phyloP scores from a whole-genome alignment of 1,140 invertebrate species.

The Drosophila asahinai region DNA sequence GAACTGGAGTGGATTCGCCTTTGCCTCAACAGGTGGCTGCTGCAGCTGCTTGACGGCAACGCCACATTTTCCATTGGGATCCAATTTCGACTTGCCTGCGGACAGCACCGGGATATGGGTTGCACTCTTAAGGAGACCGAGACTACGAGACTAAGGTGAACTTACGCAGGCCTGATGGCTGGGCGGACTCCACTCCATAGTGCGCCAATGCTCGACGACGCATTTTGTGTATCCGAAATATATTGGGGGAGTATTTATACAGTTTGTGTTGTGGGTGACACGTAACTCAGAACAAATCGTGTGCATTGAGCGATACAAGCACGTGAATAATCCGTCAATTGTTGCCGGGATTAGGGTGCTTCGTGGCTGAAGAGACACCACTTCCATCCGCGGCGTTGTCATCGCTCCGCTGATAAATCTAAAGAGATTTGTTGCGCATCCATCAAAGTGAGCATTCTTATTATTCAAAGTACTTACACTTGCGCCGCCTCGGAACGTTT shows the following conservation, averaged over 20 bases:
- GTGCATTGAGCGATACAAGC: slow-evolving; percentile 18
- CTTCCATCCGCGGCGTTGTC: slow-evolving; percentile 26
- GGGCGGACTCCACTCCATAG: background rate
- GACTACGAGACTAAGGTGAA: background rate
- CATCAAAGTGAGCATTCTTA: slow-evolving; percentile 82
- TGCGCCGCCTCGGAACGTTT: slow-evolving; percentile 34
- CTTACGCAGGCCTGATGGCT: slow-evolving; percentile 22
- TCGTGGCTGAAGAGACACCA: background rate
- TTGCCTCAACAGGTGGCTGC: slow-evolving; percentile 21
- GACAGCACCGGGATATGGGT: too few species aligned
- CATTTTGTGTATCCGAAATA: slow-evolving; percentile 43
- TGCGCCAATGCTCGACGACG: slow-evolving; percentile 18
- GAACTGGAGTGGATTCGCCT: slow-evolving; percentile 7
- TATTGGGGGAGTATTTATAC: slow-evolving; percentile 23
- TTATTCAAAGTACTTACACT: slow-evolving; percentile 80
- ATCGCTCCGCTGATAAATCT: slow-evolving; percentile 62
- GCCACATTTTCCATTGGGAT: slow-evolving; percentile 9
- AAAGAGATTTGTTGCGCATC: slow-evolving; percentile 74
- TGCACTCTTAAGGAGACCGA: background rate
- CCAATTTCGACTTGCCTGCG: slow-evolving; percentile 34
- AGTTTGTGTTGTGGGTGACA: slow-evolving; percentile 35
- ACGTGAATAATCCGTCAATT: slow-evolving; percentile 36
- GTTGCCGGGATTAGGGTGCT: slow-evolving; percentile 32
- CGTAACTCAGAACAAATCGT: slow-evolving; percentile 43
- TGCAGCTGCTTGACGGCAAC: slow-evolving; percentile 1